These are phyloP conservation scores for Lymantria monacha DNA, from an alignment of 2,888 invertebrate genomes.

Conservation along the genomic window DNA sequence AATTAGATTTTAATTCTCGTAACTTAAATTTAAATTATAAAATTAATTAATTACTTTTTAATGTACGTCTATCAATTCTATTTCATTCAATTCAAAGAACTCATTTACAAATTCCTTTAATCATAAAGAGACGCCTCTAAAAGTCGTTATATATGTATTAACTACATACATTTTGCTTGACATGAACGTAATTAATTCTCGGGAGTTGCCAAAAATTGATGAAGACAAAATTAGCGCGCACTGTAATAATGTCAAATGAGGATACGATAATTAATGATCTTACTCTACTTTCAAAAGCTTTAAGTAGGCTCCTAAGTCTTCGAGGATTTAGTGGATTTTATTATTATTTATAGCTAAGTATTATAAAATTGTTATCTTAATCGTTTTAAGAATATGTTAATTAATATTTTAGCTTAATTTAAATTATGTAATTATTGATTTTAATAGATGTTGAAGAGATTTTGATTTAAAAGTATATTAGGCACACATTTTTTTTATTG, in stretches of 20 bases:
- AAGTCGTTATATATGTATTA: slow-evolving; percentile 3
- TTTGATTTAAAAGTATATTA: no score
- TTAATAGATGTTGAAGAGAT: no score
- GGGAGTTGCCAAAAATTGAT: slow-evolving; percentile 18
- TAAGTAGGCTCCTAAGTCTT: background rate
- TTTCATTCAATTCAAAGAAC: background rate
- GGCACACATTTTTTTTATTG: no score
- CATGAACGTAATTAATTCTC: slow-evolving; percentile 9
- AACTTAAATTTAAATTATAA: no score
- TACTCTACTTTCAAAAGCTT: slow-evolving; percentile 11
- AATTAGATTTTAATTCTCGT: no score
- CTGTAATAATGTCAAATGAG: slow-evolving; percentile 19
- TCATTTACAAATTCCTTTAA: background rate
- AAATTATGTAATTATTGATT: no score
- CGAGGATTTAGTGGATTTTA: no score
- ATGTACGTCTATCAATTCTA: background rate
- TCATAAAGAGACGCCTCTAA: background rate
- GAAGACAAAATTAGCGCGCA: slow-evolving; percentile 20
- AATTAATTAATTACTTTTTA: no score
- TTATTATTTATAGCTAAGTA: no score
- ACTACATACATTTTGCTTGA: slow-evolving; percentile 5
- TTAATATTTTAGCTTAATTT: no score
- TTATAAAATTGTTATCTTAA: no score
- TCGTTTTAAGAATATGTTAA: no score
- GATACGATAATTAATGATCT: slow-evolving; percentile 22